Evolutionary conservation across 2,888 invertebrate species (phyloP), one percentile per base, ranked within the genome.

Genomic region (Sinodicranocentrus sp.): DNA sequence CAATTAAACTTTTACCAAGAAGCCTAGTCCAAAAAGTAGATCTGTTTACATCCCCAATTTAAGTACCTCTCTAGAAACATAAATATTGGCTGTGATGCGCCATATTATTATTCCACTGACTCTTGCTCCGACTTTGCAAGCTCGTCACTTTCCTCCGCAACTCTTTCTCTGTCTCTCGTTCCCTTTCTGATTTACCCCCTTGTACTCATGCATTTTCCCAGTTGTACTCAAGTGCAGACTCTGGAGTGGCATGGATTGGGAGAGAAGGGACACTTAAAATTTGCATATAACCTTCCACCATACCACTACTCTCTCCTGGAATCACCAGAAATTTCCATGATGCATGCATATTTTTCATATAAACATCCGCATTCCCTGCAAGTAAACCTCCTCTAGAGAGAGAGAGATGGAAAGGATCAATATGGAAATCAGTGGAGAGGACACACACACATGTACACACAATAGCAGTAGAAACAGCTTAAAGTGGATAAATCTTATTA

Each of bases 401-500:
- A 26, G 59, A 21, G 21, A 57, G n/a, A 25, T 10, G 17, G 21
- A 21, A 26, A 63, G 63, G 63, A 63, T 63, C 63, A 63, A 63
- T 63, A 63, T 63, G 63, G 63, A 63, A 63, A 63, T 63, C 63
- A 63, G 59, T 52, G 59, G 28, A 28, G 28, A 63, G 63, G 63
- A 63, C 63, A 63, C 48, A 48, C 48, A 48, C 48, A 48, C n/a
- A 48, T n/a, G 15, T n/a, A 48, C 48, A 48, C 48, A 10, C 48
- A n/a, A n/a, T n/a, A n/a, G 48, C 48, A 48, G n/a, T 6, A 6
- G 15, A 6, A 48, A 57, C 48, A n/a, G 57, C 23, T 57, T n/a
- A 63, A 63, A 63, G 33, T 63, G 63, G 63, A 63, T 63, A 63
- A 63, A 63, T 63, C 63, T 63, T 63, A 63, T 63, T 63, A 63